Evolutionary conservation across 2,888 invertebrate species (phyloP), one percentile per base, ranked within the genome.

Genomic region (Lomographa bimaculata): DNA sequence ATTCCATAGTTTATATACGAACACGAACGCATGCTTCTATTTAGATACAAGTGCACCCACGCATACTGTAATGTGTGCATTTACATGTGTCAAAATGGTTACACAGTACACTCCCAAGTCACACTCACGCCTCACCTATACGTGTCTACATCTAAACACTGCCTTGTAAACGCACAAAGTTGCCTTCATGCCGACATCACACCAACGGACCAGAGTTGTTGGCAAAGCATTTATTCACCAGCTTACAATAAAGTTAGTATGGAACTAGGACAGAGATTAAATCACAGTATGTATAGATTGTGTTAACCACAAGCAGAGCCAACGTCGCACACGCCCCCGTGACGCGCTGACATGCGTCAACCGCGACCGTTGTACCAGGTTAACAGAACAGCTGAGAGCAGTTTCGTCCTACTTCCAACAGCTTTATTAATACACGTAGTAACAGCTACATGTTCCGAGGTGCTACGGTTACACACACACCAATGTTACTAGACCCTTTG

Each of bases 301-400:
- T 25, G 24, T 24, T 33, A 26, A 34, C 43, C 51, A 55, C 45
- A 40, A 25, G 18, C 37, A 36, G 38, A 42, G 23, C 32, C 24
- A 51, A 54, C 58, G 58, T 52, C 66, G 73, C 71, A 71, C 77
- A 84, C 83, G 85, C 76, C 75, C 58, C 78, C 76, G 71, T 69
- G 77, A 78, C 78, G 84, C 86, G 80, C 77, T 85, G 83, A 86
- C 86, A 85, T 86, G 86, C 87, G 87, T 87, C 87, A 86, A 83
- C 71, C 67, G 61, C 72, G 77, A 73, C 72, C 67, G 63, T 38
- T 73, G 72, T 75, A 87, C 83, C 73, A 82, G 81, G 76, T 49
- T 29, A 49, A 45, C 86, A 87, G 75, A 60, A 40, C 28, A 26
- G 41, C 48, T 27, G 60, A 70, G 76, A 79, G 71, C 61, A 76